These are phyloP conservation scores for Boulengeromyrus knoepffleri DNA, from an alignment of 2,113 vertebrate species.

Conservation along the genomic window DNA sequence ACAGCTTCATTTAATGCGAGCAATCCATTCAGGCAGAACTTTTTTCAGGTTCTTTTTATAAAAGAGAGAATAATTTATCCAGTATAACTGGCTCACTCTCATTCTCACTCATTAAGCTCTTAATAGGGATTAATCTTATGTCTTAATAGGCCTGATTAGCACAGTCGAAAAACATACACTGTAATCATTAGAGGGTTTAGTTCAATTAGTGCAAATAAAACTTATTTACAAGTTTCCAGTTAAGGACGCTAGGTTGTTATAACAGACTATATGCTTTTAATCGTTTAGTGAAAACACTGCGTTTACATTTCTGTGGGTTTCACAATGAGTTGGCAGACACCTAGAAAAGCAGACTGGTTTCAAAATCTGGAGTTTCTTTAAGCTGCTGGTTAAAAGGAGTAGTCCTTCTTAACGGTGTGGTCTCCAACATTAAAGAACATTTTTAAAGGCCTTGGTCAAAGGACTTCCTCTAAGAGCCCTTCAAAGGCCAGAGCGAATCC, in stretches of 20 bases:
- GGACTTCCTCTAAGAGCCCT: conserved; percentile 32
- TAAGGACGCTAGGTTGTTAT: background rate
- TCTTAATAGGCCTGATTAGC: background rate
- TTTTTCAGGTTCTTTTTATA: background rate
- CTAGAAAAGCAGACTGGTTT: background rate
- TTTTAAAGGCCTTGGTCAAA: conserved; percentile 30
- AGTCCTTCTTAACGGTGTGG: background rate
- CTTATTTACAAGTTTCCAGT: background rate
- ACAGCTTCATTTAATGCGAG: background rate
- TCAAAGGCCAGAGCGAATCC: conserved; percentile 32
- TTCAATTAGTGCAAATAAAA: background rate
- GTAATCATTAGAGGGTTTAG: background rate
- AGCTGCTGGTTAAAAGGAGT: background rate
- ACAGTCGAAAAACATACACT: background rate
- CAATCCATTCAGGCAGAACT: background rate
- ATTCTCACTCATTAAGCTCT: background rate
- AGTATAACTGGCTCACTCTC: background rate
- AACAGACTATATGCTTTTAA: background rate
- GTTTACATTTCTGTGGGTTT: background rate
- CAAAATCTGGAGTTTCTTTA: background rate
- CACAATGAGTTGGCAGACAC: background rate
- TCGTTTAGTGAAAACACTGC: background rate
- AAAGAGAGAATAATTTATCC: conserved; percentile 5
- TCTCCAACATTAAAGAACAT: conserved; percentile 31
- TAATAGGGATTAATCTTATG: background rate